Evolutionary conservation across 2,888 invertebrate species (phyloP).

Genomic region (Tridacna crocea): DNA sequence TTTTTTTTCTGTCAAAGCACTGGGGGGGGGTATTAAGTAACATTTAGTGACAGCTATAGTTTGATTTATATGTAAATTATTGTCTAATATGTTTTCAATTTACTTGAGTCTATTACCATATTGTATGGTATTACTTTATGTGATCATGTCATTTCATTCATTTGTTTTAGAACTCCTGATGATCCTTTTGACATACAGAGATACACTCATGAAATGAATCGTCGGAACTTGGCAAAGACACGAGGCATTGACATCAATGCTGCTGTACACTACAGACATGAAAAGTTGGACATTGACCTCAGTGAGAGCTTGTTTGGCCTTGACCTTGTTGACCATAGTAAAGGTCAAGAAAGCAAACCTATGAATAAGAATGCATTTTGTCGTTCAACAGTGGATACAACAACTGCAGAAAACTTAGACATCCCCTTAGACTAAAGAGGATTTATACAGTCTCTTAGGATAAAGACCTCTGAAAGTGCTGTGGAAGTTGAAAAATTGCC

Average conservation of each 20-base stretch:
- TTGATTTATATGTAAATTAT: no score
- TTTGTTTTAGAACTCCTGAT: slow-evolving; percentile 4
- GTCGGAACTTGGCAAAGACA: slow-evolving; percentile 6
- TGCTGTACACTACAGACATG: slow-evolving; percentile 6
- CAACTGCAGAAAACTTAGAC: background rate
- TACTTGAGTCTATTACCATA: no score
- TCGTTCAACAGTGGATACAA: background rate
- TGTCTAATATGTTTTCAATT: no score
- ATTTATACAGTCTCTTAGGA: background rate
- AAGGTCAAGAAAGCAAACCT: background rate
- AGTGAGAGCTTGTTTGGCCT: slow-evolving; percentile 20
- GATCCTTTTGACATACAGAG: slow-evolving; percentile 15
- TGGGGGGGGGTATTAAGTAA: no score
- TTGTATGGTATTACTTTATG: no score
- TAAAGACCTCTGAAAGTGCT: no score
- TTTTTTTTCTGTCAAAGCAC: no score
- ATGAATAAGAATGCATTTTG: slow-evolving; percentile 13
- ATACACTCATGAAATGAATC: slow-evolving; percentile 21
- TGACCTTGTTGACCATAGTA: background rate
- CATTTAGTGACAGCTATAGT: no score
- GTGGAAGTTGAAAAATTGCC: no score
- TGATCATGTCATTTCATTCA: background rate
- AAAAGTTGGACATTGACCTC: slow-evolving; percentile 4
- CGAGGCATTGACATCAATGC: slow-evolving; percentile 16
- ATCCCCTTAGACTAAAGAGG: background rate